Evolutionary conservation across 2,797 vertebrate genomes (phyloP), one percentile per base, ranked within the genome.

Genomic region (Neostethus bicornis): DNA sequence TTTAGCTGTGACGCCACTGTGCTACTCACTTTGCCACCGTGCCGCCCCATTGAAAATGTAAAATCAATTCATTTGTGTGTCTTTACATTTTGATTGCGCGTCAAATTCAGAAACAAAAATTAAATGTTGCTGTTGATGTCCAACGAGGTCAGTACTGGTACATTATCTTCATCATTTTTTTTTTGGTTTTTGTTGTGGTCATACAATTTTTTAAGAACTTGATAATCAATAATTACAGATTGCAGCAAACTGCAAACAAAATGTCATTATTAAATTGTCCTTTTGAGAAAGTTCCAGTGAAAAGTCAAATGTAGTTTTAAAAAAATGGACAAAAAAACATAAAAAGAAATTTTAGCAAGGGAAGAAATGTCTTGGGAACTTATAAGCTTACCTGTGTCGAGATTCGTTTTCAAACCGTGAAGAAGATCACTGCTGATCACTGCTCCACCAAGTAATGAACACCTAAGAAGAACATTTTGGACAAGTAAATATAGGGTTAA

Each of bases 401-500:
- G 23, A 45, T 7, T 26, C 39, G 3, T 29, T 29, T 29, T 29
- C 28, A 29, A n/a, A n/a, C n/a, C n/a, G n/a, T n/a, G n/a, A 29
- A 29, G 28, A 34, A 43, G 42, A 42, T 43, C 16, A 51, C 20
- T 23, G 2, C 24, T 34, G 56, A 57, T 35, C 49, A 46, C 57
- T 39, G 39, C 43, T 3, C n/a, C 49, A 25, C 7, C 55, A 39
- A 23, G 31, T 17, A 7, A 47, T 43, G 43, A 54, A 38, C 31
- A 53, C 58, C 79, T 80, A 69, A 37, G 60, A 11, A 43, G 19
- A 65, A 59, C 44, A 38, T 13, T 42, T 65, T 13, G n/a, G n/a
- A 35, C 2, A 1, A 28, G 23, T 55, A 55, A 77, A 51, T 14
- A 16, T 1, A n/a, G 47, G 50, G 32, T 4, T 38, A 35, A 43